Base-by-base conservation (phyloP, 2,113 vertebrate genomes). In the Genyomyrus donnyi region DNA sequence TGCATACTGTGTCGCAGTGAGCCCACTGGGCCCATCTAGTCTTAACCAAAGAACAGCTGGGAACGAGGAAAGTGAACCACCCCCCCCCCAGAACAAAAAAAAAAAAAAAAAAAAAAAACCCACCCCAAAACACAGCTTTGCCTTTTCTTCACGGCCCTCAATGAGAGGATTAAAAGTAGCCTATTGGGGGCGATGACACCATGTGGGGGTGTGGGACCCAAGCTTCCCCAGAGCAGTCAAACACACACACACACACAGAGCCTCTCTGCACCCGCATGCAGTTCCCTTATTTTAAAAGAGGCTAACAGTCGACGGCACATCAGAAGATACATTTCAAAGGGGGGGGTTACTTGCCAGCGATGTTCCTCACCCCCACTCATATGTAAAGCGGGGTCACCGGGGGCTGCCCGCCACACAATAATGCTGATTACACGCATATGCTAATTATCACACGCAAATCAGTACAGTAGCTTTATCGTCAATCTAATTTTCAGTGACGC, bases 391-490 rank as follows among this genome's bases (percentile, higher is more conserved):
- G 95, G 96, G 96, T 96, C 95, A 96, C 92, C 89, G 83, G 90
- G 92, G 94, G 94, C 94, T 95, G 94, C 91, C 93, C 93, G 94
- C 91, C 92, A 94, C 95, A 96, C 96, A 96, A 96, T 96, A 96
- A 96, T 95, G 93, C 95, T 96, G 96, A 96, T 96, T 96, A 96
- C 96, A 96, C 95, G 95, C 96, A 94, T 96, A 96, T 96, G 96
- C 95, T 96, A 96, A 96, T 96, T 96, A 96, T 95, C 94, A 96
- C 94, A 95, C 94, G 93, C 95, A 96, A 94, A 96, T 96, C 96
- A 96, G 95, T 96, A 96, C 96, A 96, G 95, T 96, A 96, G 95
- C 93, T 94, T 94, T 94, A 94, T 94, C 94, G 94, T 95, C 93
- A 90, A 92, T 21, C 93, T 95, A 95, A 95, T 93, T 93, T 93